Evolutionary conservation across 2,797 vertebrate species (phyloP).

Genomic region (Chanos chanos): DNA sequence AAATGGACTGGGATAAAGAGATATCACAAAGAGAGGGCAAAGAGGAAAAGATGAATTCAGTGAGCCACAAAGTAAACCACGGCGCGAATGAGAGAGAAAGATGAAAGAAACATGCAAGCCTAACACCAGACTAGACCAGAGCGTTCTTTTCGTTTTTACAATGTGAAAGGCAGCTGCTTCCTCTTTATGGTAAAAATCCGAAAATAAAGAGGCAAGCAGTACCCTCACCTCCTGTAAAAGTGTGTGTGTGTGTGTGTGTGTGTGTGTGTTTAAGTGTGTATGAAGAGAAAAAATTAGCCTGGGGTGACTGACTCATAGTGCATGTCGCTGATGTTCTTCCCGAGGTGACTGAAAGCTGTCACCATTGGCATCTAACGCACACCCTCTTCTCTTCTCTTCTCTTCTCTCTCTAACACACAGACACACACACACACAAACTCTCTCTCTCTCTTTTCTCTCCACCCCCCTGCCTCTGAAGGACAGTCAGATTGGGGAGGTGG

Average conservation of each 20-base stretch:
- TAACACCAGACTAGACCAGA: no score
- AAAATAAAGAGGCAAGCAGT: no score
- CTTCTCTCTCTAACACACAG: background rate
- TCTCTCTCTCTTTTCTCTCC: slow-evolving; percentile 34
- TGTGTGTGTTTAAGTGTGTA: no score
- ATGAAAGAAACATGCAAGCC: slow-evolving; percentile 27
- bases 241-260: background rate
- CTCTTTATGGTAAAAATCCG: no score
- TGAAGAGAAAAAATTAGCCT: slow-evolving; percentile 35
- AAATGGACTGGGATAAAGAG: slow-evolving; percentile 11
- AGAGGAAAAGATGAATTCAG: no score
- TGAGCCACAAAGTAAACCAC: no score
- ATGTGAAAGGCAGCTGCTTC: no score
- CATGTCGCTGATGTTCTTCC: slow-evolving; percentile 52
- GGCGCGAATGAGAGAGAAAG: background rate
- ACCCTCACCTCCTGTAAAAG: slow-evolving; percentile 32
- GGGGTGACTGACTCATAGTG: slow-evolving; percentile 41
- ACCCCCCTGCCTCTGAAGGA: slow-evolving; percentile 41
- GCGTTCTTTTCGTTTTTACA: no score
- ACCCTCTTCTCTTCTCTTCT: slow-evolving; percentile 5
- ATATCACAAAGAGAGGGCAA: slow-evolving; percentile 18
- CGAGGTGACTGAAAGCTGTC: slow-evolving; percentile 63
- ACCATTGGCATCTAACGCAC: slow-evolving; percentile 57
- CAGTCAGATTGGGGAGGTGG: slow-evolving; percentile 16
- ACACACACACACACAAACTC: no score